Base-by-base conservation (phyloP, 2,888 invertebrate genomes). In the Sarcophaga rosellei region DNA sequence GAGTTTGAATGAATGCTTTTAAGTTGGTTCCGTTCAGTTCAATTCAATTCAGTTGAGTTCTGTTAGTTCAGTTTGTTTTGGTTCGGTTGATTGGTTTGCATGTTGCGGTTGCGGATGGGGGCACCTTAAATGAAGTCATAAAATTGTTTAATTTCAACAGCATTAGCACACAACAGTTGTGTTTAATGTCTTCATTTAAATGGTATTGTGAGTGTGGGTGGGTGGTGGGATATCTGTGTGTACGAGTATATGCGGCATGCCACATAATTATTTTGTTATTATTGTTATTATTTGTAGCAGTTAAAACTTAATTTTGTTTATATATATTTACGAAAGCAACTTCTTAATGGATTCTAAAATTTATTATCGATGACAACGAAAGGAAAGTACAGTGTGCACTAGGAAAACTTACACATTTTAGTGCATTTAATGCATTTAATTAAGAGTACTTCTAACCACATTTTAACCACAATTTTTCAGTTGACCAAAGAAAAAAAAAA, bases 131-230 rank as follows among this genome's bases (percentile, higher is more conserved):
- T 76, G 66, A 23, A 77, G 68, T 69, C 70, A 81, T 77, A 77
- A 62, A 85, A 73, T 73, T 73, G 68, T 62, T 73, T 47, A 23
- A 73, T 81, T 77, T 66, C 66, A 77, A 35, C 17, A 77, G 77
- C 77, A 17, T 17, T 15, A 53, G 53, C 12, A 17, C 53, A 53
- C 12, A 81, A 81, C 84, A 81, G 77, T 76, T 81, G 80, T 20
- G 70, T 23, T 76, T 77, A 73, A 76, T 84, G 75, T 63, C 53
- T 21, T 17, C 21, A 23, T 72, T 61, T 45, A 35, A 2, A 35
- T 35, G 35, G 35, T 35, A 35, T 10, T 35, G 10, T 35, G 35
- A 35, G 35, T 35, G 35, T 35, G 35, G 35, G 35, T 35, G 35
- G 35, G 1, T 5, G 5, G 4, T 25, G 5, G 4, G 25, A 0